A percentile compares a stretch with the other conserved stretches of the same genome.
phyloP scores from a whole-genome alignment of 2,888 invertebrate species.

The Drosophila setosimentum region DNA sequence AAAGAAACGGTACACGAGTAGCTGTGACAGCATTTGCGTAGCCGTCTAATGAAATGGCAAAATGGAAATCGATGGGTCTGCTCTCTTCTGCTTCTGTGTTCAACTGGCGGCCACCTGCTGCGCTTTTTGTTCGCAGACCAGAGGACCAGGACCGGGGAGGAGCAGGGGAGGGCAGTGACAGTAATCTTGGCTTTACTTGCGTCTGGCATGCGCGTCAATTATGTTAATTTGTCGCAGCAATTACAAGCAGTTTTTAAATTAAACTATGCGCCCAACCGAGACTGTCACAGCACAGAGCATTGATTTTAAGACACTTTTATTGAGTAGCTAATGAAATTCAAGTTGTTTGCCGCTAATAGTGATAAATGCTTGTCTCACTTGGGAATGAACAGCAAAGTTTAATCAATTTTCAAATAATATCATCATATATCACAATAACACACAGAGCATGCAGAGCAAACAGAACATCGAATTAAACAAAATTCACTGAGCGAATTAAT shows the following conservation, averaged over 20 bases:
- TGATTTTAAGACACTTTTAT: constrained; percentile 34
- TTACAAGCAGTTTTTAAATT: constrained; percentile 70
- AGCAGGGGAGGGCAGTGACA: constrained; percentile 8
- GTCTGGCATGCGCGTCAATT: constrained; percentile 68
- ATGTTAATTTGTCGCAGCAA: constrained; percentile 75
- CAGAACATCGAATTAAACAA: neutral
- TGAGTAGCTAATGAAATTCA: constrained; percentile 29
- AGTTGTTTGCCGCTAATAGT: constrained; percentile 40
- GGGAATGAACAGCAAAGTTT: constrained; percentile 1
- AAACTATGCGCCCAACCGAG: constrained; percentile 29
- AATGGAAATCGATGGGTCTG: constrained; percentile 65
- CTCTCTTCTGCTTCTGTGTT: constrained; percentile 3
- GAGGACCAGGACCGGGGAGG: neutral
- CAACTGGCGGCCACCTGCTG: constrained; percentile 70
- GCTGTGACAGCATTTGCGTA: constrained; percentile 52
- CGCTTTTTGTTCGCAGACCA: constrained; percentile 45
- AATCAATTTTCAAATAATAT: constrained; percentile 13
- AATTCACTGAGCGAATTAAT: constrained; percentile 7
- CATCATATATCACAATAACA: constrained; percentile 16
- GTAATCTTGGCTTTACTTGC: constrained; percentile 41
- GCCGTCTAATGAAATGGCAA: constrained; percentile 28
- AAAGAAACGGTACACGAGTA: constrained; percentile 23
- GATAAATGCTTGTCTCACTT: constrained; percentile 44
- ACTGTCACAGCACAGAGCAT: constrained; percentile 9
- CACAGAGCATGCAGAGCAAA: neutral